A percentile compares a stretch with the other conserved stretches of the same genome.
These are phyloP conservation scores for Pantala flavescens DNA, from an alignment of 1,140 invertebrate species.

Conservation along the genomic window DNA sequence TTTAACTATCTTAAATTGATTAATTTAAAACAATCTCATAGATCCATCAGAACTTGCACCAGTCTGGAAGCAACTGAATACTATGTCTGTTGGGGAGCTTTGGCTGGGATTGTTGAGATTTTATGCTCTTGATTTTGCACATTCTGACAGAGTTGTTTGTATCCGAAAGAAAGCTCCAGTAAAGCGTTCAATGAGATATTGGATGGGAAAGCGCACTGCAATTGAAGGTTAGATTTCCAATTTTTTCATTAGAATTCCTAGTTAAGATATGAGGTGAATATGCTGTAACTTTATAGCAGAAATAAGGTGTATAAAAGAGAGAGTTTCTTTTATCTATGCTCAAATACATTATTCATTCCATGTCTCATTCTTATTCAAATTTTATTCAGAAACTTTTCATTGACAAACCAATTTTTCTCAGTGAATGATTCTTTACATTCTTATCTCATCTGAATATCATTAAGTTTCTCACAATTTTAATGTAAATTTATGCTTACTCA, in stretches of 20 bases:
- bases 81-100: slow-evolving; percentile 29
- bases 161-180: slow-evolving; percentile 30
- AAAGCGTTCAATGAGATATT: slow-evolving; percentile 32
- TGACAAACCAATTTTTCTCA: too few species aligned
- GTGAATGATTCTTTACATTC: too few species aligned
- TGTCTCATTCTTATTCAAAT: too few species aligned
- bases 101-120: slow-evolving; percentile 38
- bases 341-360: slow-evolving; percentile 20
- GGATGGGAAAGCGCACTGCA: slow-evolving; percentile 36
- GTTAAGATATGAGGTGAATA: slow-evolving; percentile 12
- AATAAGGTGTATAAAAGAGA: slow-evolving; percentile 15
- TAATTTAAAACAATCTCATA: too few species aligned
- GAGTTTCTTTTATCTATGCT: slow-evolving; percentile 12
- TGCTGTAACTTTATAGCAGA: slow-evolving; percentile 14
- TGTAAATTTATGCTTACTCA: too few species aligned
- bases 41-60: not conserved
- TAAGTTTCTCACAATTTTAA: too few species aligned
- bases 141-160: slow-evolving; percentile 32
- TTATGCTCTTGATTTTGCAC: slow-evolving; percentile 36
- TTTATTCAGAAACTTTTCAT: too few species aligned
- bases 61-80: not conserved
- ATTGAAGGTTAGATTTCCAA: slow-evolving; percentile 40
- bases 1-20: too few species aligned
- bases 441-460: too few species aligned
- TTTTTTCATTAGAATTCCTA: slow-evolving; percentile 14